Evolutionary conservation across 2,888 invertebrate species (phyloP).

Genomic region (Drosophila koepferae): DNA sequence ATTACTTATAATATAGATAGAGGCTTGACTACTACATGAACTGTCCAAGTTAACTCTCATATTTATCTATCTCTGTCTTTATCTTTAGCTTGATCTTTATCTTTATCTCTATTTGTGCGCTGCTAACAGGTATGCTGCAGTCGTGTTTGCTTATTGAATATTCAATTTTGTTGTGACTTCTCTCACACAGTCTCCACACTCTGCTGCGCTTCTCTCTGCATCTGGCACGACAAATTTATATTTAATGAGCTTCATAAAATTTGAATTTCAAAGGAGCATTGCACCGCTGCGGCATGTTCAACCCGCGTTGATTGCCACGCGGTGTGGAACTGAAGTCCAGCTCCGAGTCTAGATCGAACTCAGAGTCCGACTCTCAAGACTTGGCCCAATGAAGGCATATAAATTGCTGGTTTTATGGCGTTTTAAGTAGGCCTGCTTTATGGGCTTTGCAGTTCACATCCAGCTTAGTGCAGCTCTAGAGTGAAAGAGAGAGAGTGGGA

Average conservation of each 20-base stretch:
- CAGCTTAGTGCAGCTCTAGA: slow-evolving; percentile 10
- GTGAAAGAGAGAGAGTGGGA: slow-evolving; percentile 26
- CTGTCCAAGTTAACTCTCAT: not conserved
- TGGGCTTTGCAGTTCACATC: slow-evolving; percentile 53
- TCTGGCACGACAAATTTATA: slow-evolving; percentile 84
- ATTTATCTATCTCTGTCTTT: too few relatives aligned
- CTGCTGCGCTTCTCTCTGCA: slow-evolving; percentile 21
- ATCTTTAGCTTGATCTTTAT: not conserved
- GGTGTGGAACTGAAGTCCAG: slow-evolving; percentile 20
- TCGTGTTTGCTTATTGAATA: not conserved
- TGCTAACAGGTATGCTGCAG: not conserved
- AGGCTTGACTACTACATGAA: not conserved
- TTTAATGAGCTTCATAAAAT: slow-evolving; percentile 86
- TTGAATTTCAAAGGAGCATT: slow-evolving; percentile 85
- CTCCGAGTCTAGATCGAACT: slow-evolving; percentile 1
- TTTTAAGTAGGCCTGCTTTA: slow-evolving; percentile 81
- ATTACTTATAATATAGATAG: not conserved
- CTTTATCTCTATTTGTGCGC: not conserved
- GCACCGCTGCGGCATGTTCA: slow-evolving; percentile 76
- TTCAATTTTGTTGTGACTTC: slow-evolving; percentile 15
- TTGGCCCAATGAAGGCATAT: slow-evolving; percentile 67
- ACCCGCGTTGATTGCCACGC: slow-evolving; percentile 47
- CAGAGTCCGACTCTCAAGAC: slow-evolving; percentile 12
- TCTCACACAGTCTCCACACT: not conserved
- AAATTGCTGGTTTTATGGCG: slow-evolving; percentile 83